These are phyloP conservation scores for Microcebus ravelobensis DNA, from an alignment of 2,113 vertebrate species.

Conservation along the genomic window DNA sequence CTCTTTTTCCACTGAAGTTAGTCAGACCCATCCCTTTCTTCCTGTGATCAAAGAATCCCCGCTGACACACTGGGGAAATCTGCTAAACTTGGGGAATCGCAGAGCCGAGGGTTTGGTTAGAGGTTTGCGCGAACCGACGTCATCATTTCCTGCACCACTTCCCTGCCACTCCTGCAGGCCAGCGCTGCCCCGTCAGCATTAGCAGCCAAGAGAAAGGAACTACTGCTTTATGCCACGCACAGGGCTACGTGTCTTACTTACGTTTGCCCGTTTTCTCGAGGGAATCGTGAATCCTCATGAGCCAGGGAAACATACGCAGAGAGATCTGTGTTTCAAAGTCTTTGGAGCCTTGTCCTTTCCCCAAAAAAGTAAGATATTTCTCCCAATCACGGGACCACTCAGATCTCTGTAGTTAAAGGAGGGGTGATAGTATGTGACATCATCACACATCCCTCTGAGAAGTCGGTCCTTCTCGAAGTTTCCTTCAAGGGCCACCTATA, in stretches of 20 bases:
- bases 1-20: constrained; percentile 64
- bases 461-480: neutral
- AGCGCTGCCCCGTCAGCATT: neutral
- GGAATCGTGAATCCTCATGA: neutral
- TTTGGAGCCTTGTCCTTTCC: neutral
- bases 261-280: neutral
- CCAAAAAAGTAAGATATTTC: neutral
- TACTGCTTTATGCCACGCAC: no score
- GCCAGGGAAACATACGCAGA: neutral
- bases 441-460: neutral
- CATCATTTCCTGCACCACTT: neutral
- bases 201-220: neutral
- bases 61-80: neutral
- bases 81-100: constrained; percentile 52
- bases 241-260: neutral
- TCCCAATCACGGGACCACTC: neutral
- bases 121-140: constrained; percentile 37
- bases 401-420: neutral
- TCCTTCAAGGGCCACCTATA: neutral
- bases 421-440: accelerated
- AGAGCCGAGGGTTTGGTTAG: constrained; percentile 37
- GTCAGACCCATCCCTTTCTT: constrained; percentile 38
- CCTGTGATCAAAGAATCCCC: constrained; percentile 59
- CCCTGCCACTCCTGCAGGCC: neutral
- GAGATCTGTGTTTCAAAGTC: neutral